These are phyloP conservation scores for Eidolon helvum DNA, from an alignment of 2,113 vertebrate species.

Conservation along the genomic window DNA sequence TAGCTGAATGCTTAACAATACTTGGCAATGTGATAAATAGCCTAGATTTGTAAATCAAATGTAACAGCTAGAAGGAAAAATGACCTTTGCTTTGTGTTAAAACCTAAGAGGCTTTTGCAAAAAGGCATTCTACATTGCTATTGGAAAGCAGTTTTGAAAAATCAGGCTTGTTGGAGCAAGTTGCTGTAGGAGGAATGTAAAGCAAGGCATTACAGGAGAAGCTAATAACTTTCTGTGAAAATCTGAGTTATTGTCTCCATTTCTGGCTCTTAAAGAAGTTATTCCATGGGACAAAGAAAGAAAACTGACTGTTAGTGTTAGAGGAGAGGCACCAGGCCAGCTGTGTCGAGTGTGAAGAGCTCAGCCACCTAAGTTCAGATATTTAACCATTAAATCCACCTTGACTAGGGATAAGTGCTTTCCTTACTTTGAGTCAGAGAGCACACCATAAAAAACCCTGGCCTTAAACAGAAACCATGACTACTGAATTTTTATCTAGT, in stretches of 20 bases:
- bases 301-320: background rate
- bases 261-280: background rate
- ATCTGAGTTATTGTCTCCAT: background rate
- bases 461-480: background rate
- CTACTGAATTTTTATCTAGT: background rate
- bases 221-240: background rate
- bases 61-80: conserved; percentile 21
- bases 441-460: background rate
- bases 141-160: background rate
- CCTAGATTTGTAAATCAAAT: background rate
- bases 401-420: background rate
- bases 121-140: background rate
- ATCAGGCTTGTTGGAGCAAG: background rate
- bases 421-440: background rate
- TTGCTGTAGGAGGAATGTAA: background rate
- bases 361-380: background rate
- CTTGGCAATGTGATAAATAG: background rate
- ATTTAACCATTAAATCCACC: background rate
- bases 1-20: background rate
- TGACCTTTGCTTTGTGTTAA: background rate
- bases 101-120: background rate
- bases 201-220: background rate
- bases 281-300: background rate
- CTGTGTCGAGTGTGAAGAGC: background rate
- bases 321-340: background rate